Conservation (phyloP, 2,888 invertebrate genomes). For the Chrysolina haemoptera region DNA sequence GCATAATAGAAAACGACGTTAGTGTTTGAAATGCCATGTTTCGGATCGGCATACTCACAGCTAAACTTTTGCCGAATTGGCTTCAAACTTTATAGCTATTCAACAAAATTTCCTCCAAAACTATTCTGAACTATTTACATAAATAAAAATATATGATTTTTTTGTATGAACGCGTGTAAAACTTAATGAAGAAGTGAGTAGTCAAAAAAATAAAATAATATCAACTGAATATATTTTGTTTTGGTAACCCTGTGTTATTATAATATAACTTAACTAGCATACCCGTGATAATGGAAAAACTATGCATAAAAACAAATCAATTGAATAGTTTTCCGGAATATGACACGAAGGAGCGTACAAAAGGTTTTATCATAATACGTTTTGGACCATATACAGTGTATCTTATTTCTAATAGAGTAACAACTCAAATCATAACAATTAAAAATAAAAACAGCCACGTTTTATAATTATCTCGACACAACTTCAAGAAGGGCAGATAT, state of each 20-base stretch:
- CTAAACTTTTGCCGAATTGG: neutral
- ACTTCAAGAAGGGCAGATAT: slow-evolving; percentile 22
- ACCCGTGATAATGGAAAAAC: slow-evolving; percentile 50
- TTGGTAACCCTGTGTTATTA: slow-evolving; percentile 66
- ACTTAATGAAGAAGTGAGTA: slow-evolving; percentile 29
- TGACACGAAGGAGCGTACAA: slow-evolving; percentile 29
- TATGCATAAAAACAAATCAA: slow-evolving; percentile 56
- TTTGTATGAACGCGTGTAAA: slow-evolving; percentile 37
- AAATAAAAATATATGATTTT: slow-evolving; percentile 44
- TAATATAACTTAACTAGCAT: slow-evolving; percentile 55
- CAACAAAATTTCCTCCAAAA: slow-evolving; percentile 39
- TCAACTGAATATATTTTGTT: slow-evolving; percentile 56
- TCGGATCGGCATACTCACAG: neutral
- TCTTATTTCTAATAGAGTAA: slow-evolving; percentile 53
- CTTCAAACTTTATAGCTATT: slow-evolving; percentile 21
- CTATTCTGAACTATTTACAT: slow-evolving; percentile 45
- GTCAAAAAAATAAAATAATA: slow-evolving; percentile 49
- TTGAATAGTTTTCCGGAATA: neutral
- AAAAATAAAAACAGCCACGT: slow-evolving; percentile 65
- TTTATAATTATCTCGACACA: slow-evolving; percentile 56
- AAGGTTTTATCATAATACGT: slow-evolving; percentile 26
- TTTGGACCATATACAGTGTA: slow-evolving; percentile 52
- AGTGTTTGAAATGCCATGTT: slow-evolving; percentile 13
- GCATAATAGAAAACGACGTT: neutral
- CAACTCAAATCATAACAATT: slow-evolving; percentile 63